Percentiles rank a stretch among this genome's conserved stretches.
Evolutionary conservation across 2,888 invertebrate species (phyloP).

Genomic region (Anagyrus pseudococci): DNA sequence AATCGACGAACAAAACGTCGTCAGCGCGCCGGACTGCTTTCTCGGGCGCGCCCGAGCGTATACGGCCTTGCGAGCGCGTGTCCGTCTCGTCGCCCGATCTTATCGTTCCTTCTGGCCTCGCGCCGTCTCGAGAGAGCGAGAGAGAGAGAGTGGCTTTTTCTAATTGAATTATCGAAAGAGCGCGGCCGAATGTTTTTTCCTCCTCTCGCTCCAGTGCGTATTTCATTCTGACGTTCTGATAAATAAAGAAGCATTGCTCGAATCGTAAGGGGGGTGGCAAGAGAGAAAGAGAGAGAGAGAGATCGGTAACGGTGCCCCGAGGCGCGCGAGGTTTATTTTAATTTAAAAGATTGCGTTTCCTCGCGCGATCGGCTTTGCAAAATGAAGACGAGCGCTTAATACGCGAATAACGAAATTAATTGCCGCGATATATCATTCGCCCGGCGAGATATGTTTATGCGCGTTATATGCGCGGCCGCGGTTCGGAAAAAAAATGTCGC

Average conservation of each 20-base stretch:
- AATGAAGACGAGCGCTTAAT: constrained; percentile 27
- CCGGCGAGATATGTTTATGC: constrained; percentile 33
- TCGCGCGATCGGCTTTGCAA: constrained; percentile 7
- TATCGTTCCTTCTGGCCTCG: constrained; percentile 7
- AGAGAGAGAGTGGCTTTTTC: constrained; percentile 16
- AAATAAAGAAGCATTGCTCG: constrained; percentile 25
- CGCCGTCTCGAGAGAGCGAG: too few species aligned
- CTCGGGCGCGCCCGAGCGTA: too few species aligned
- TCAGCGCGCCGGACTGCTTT: too few species aligned
- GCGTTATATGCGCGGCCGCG: neutral
- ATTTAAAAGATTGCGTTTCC: constrained; percentile 29
- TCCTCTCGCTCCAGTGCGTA: constrained; percentile 29
- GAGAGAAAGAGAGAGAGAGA: constrained; percentile 2
- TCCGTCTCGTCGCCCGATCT: constrained; percentile 8
- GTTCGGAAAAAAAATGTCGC: constrained; percentile 1
- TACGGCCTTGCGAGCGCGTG: neutral
- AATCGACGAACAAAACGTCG: neutral
- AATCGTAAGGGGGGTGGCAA: too few species aligned
- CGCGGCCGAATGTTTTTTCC: constrained; percentile 13
- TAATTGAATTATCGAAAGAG: constrained; percentile 31
- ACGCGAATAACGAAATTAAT: constrained; percentile 28
- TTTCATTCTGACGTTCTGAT: constrained; percentile 33
- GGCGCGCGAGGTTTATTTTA: constrained; percentile 26
- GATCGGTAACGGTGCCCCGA: constrained; percentile 6
- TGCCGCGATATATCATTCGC: constrained; percentile 30